Evolutionary conservation across 2,888 invertebrate species (phyloP).

Genomic region (Tridacna crocea): DNA sequence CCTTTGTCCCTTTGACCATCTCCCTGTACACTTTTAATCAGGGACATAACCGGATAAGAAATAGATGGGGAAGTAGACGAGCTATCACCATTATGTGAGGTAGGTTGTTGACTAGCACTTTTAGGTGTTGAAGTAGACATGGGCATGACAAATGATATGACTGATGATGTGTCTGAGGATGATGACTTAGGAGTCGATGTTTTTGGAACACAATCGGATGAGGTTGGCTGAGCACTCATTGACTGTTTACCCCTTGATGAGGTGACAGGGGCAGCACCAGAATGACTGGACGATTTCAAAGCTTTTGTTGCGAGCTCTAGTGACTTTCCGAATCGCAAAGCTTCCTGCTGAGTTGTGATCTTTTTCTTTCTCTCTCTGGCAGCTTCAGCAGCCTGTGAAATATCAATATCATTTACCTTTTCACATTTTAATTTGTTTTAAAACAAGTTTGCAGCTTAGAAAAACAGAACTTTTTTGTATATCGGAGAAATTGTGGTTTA

Average conservation of each 20-base stretch:
- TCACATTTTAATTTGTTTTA: background rate
- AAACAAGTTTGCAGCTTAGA: too few species aligned
- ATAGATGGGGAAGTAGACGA: conserved; percentile 59
- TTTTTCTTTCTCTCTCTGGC: conserved; percentile 78
- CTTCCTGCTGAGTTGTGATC: conserved; percentile 72
- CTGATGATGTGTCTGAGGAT: conserved; percentile 48
- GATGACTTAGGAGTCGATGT: conserved; percentile 35
- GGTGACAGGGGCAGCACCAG: conserved; percentile 45
- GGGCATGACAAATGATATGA: conserved; percentile 63
- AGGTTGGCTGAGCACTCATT: conserved; percentile 38
- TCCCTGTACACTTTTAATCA: conserved; percentile 47
- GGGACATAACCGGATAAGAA: conserved; percentile 58
- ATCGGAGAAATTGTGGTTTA: too few species aligned
- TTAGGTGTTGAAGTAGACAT: conserved; percentile 65
- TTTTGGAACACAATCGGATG: conserved; percentile 28
- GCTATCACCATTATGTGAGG: conserved; percentile 48
- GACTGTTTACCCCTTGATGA: conserved; percentile 30
- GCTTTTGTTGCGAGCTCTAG: conserved; percentile 76
- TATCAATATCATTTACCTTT: background rate
- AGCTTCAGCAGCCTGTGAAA: conserved; percentile 74
- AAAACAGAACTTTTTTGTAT: too few species aligned
- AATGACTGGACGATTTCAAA: conserved; percentile 59
- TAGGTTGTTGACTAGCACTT: conserved; percentile 57
- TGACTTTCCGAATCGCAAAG: conserved; percentile 78
- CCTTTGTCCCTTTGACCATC: conserved; percentile 27